Percentiles rank a stretch among this genome's conserved stretches.
These are phyloP conservation scores for Nothocercus julius DNA, from an alignment of 2,113 vertebrate species.

Conservation along the genomic window DNA sequence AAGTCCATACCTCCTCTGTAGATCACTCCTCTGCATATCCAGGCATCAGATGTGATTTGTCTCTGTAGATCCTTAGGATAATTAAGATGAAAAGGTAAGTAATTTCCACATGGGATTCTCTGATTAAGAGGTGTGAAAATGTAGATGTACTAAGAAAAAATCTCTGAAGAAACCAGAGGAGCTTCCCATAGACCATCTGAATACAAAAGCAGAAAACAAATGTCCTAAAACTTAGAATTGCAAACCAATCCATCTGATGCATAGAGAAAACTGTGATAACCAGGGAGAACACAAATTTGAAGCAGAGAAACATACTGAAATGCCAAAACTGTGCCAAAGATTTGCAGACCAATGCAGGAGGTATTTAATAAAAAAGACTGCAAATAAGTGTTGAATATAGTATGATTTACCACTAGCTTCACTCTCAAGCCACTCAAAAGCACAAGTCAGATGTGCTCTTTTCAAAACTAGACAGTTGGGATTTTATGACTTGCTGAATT, in stretches of 20 bases:
- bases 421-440: not conserved
- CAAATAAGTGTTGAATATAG: not conserved
- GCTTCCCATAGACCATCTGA: not conserved
- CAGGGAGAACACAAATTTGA: not conserved
- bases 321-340: not conserved
- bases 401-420: not conserved
- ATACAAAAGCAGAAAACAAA: not conserved
- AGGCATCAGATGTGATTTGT: not conserved
- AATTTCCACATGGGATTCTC: not conserved
- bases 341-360: not conserved
- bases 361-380: slow-evolving; percentile 3
- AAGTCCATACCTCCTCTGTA: not conserved
- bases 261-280: not conserved
- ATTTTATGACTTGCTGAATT: not conserved
- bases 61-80: not conserved
- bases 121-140: not conserved
- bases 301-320: not conserved
- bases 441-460: not conserved
- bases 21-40: not conserved
- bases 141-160: not conserved
- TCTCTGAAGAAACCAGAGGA: not conserved
- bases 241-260: not conserved
- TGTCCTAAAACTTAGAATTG: not conserved
- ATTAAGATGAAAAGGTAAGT: not conserved
- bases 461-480: not conserved